These are phyloP conservation scores for Podarcis lilfordi DNA, from an alignment of 2,797 vertebrate genomes.

Conservation along the genomic window DNA sequence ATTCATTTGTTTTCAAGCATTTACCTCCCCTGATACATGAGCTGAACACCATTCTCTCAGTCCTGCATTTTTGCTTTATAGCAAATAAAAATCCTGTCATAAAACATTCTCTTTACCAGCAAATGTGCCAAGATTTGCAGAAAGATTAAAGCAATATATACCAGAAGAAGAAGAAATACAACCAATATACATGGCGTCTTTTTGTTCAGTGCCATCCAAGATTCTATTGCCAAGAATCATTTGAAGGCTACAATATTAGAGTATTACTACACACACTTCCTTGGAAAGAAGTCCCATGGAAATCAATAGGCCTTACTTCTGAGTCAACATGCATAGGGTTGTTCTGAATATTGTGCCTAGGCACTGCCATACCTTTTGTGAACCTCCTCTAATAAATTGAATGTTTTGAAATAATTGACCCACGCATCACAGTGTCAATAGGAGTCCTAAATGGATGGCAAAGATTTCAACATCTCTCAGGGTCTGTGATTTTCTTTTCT, in stretches of 20 bases:
- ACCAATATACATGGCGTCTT: too few relatives aligned
- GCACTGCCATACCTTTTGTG: background rate
- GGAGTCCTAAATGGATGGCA: background rate
- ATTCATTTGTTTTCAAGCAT: conserved; percentile 25
- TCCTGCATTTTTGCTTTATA: background rate
- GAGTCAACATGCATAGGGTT: background rate
- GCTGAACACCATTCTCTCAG: background rate
- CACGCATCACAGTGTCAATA: background rate
- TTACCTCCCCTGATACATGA: background rate
- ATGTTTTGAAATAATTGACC: background rate
- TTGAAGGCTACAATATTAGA: background rate
- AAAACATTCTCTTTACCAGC: background rate
- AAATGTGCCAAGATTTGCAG: background rate
- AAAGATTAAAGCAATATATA: background rate
- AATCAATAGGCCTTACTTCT: background rate
- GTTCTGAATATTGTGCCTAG: background rate
- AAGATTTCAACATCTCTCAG: background rate
- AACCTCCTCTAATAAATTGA: background rate
- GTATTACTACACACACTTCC: background rate
- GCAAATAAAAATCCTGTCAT: background rate
- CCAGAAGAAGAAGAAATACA: background rate
- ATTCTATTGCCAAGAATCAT: background rate
- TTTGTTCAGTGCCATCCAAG: background rate
- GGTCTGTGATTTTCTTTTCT: background rate
- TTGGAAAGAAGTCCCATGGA: background rate